A percentile compares a stretch with the other conserved stretches of the same genome.
phyloP scores from a whole-genome alignment of 2,888 invertebrate species.

The Coremacera marginata region DNA sequence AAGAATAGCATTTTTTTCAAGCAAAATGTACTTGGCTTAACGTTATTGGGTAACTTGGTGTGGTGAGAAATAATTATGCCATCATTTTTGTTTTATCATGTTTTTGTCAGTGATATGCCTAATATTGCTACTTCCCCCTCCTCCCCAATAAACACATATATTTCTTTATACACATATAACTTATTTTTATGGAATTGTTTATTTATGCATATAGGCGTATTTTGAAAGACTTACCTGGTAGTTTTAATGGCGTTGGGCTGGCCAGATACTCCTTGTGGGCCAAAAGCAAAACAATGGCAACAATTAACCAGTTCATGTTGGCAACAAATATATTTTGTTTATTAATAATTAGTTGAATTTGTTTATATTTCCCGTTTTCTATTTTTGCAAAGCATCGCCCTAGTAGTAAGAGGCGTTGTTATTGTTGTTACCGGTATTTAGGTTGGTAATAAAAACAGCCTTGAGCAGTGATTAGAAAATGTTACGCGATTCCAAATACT shows the following conservation, averaged over 20 bases:
- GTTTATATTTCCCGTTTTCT: not conserved
- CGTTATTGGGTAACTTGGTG: no score
- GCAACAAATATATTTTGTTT: not conserved
- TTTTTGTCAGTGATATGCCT: not conserved
- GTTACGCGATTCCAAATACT: not conserved
- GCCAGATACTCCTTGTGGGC: constrained; percentile 66
- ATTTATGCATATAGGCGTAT: not conserved
- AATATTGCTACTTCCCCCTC: no score
- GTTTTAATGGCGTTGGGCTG: constrained; percentile 66
- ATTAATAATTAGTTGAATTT: not conserved
- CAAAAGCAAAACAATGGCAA: constrained; percentile 66
- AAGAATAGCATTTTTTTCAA: no score
- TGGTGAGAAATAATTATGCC: no score
- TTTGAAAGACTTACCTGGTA: constrained; percentile 63
- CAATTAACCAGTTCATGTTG: constrained; percentile 68
- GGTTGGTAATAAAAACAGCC: not conserved
- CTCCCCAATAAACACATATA: no score
- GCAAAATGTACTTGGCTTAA: no score
- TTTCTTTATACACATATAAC: no score
- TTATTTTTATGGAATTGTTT: no score
- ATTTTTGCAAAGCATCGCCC: not conserved
- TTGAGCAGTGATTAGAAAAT: not conserved
- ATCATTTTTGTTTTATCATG: no score
- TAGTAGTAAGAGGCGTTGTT: not conserved
- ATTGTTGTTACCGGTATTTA: constrained; percentile 7